These are phyloP conservation scores for Unio delphinus DNA, from an alignment of 2,888 invertebrate genomes.

Conservation along the genomic window DNA sequence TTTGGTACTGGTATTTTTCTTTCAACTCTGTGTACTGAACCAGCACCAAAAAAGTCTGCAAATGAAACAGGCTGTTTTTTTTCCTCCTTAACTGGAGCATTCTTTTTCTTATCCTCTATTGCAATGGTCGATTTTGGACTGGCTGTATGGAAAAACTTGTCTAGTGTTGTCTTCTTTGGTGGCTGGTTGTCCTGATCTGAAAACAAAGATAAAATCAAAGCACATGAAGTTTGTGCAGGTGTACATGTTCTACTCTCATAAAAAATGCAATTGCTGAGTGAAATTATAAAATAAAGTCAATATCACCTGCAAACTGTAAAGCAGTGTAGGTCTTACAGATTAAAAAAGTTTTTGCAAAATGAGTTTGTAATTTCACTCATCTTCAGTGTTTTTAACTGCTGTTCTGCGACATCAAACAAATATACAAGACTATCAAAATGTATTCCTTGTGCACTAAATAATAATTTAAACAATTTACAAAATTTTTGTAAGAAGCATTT, in stretches of 20 bases:
- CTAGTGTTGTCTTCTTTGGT: slow-evolving; percentile 46
- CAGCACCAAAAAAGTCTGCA: slow-evolving; percentile 62
- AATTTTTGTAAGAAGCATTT: too few species aligned
- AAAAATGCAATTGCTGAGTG: too few species aligned
- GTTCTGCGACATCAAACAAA: not conserved
- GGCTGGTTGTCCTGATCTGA: slow-evolving; percentile 40
- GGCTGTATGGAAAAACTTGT: slow-evolving; percentile 46
- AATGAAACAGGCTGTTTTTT: slow-evolving; percentile 43
- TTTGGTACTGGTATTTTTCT: slow-evolving; percentile 37
- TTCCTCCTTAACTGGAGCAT: slow-evolving; percentile 11
- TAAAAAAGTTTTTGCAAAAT: too few species aligned
- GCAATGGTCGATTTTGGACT: slow-evolving; percentile 26
- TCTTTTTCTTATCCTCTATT: slow-evolving; percentile 13
- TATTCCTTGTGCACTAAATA: too few species aligned
- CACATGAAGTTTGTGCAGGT: too few species aligned
- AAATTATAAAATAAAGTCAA: not conserved
- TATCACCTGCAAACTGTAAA: not conserved
- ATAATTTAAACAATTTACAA: too few species aligned
- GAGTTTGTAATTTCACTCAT: too few species aligned
- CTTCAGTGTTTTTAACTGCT: too few species aligned
- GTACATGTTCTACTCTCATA: too few species aligned
- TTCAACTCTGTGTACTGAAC: slow-evolving; percentile 52
- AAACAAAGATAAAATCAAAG: slow-evolving; percentile 4
- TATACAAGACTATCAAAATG: not conserved
- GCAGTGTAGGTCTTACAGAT: too few species aligned